Evolutionary conservation across 2,888 invertebrate species (phyloP), one percentile per base, ranked within the genome.

Genomic region (Lydus trimaculatus): DNA sequence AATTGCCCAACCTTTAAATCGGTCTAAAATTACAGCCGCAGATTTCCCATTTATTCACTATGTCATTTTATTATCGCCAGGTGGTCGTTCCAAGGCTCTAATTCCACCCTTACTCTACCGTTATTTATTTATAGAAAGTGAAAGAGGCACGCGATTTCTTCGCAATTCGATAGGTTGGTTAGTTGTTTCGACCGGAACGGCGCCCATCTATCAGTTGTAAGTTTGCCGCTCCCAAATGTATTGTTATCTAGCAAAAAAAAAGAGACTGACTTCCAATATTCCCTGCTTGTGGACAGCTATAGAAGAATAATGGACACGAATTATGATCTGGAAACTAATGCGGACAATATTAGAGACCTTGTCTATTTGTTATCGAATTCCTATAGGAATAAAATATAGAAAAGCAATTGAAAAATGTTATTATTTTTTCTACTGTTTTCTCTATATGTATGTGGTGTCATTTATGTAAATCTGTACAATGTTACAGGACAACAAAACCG

Each of bases 401-500:
- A 36, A 6, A 15, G 1, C 48, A 48, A 48, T 48, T 48, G 48
- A 48, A 48, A 48, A 62, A 62, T 62, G 33, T 56, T 63, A 9
- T 62, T 52, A 48, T 52, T 17, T 25, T 36, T 36, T 36, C 20
- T 43, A n/a, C 17, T 33, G 39, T 23, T 52, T 52, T 9, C 23
- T 52, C 56, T 1, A 15, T 58, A 56, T 20, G 39, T 20, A n/a
- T 13, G 20, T 36, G 61, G 28, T 33, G 25, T 48, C 69, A 61
- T 67, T 62, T 61, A 48, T 48, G 48, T 20, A 48, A 48, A 48
- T 48, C 48, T 48, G 20, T 48, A 11, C 75, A n/a, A n/a, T 64
- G 67, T 82, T 82, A 6, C 80, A 85, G 85, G 84, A 83, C 61
- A 78, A 79, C 72, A 83, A 82, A 70, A 75, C 66, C 60, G 79